Base-by-base conservation (phyloP, 2,888 invertebrate genomes). In the Pachymerium ferrugineum region DNA sequence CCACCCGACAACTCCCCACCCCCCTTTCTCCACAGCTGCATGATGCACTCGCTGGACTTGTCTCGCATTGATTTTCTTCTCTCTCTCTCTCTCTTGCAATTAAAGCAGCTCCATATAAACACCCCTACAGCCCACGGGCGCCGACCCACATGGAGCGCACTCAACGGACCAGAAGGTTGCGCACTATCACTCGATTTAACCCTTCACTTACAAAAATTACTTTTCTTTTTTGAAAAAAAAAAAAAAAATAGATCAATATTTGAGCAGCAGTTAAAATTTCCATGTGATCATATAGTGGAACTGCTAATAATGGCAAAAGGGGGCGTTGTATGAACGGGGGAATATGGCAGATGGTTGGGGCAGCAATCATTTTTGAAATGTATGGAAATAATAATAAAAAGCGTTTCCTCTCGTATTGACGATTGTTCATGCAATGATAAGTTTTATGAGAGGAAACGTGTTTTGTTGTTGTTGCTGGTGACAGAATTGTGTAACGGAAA, bases 11-110 rank as follows among this genome's bases (percentile, higher is more conserved):
- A 28, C 70, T 31, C 12, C 12, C 19, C 10, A 16, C 62, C 62
- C 62, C 62, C 62, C 62, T 62, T 14, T 16, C 14, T 16, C 38
- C 42, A 31, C 22, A 31, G 72, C 31, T 70, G 29, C 29, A 28
- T 31, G 70, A 19, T 70, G 30, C 31, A 28, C 67, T 67, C 29
- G 70, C 70, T 70, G 31, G 38, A 38, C 70, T 70, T 22, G 25
- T 67, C 47, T 25, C 54, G 38, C 71, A 72, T 72, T 72, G 72
- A 72, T 72, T 72, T 72, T 72, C 47, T 42, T 47, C 47, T 47
- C 47, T 47, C 14, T 38, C 38, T 38, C 38, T 38, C 16, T 16
- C 38, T 38, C 38, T 16, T 16, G 72, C 72, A 72, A 72, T 72
- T 72, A 72, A 72, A 72, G 72, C 54, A 28, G 62, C 54, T 47